These are phyloP conservation scores for Hypena proboscidalis DNA, from an alignment of 2,888 invertebrate species.

Conservation along the genomic window DNA sequence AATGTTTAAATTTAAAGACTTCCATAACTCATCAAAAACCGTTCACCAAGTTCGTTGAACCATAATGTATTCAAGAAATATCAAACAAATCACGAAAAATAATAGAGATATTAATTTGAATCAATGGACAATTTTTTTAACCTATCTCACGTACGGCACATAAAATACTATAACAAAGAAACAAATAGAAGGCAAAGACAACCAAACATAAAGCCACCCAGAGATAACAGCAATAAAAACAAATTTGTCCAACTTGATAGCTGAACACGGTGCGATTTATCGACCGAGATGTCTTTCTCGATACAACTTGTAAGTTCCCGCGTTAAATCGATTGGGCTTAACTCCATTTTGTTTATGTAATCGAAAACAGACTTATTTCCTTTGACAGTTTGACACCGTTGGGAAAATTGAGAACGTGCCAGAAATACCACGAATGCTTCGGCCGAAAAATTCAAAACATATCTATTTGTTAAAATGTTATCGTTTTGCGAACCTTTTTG, in stretches of 20 bases:
- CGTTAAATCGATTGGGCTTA: constrained; percentile 54
- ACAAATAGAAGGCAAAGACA: constrained; percentile 48
- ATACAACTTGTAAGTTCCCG: constrained; percentile 63
- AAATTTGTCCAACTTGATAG: constrained; percentile 76
- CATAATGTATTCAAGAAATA: constrained; percentile 8
- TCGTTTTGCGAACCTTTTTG: not conserved
- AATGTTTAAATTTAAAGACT: constrained; percentile 2
- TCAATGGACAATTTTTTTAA: constrained; percentile 36
- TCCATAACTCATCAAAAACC: constrained; percentile 6
- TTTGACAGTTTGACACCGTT: constrained; percentile 15
- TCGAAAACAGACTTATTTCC: constrained; percentile 35
- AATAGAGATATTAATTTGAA: constrained; percentile 46
- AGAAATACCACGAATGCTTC: constrained; percentile 22
- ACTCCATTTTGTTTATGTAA: constrained; percentile 47
- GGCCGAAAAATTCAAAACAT: constrained; percentile 2
- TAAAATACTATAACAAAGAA: constrained; percentile 47
- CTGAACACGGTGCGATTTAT: constrained; percentile 74
- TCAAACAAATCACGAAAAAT: constrained; percentile 27
- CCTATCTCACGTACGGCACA: constrained; percentile 25
- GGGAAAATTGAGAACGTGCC: constrained; percentile 6
- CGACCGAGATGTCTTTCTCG: constrained; percentile 74
- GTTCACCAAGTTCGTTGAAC: constrained; percentile 19
- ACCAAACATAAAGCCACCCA: constrained; percentile 76
- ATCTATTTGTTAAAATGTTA: not conserved
- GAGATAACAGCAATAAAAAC: constrained; percentile 78